These are phyloP conservation scores for Oreochromis niloticus DNA, from an alignment of 2,113 vertebrate genomes.

Conservation along the genomic window DNA sequence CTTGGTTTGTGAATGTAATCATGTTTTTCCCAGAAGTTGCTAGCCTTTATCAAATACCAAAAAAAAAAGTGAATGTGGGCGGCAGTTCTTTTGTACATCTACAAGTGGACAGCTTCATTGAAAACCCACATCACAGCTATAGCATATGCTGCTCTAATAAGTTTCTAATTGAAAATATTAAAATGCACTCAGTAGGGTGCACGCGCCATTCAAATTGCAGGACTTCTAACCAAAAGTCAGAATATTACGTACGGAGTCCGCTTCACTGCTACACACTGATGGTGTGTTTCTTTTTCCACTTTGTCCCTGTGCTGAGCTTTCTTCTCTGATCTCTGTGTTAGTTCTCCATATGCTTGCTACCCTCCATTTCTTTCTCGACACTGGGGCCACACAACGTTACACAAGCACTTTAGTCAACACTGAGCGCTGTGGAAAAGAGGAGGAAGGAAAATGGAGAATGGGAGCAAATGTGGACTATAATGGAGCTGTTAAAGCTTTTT, in stretches of 20 bases:
- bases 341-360: neutral
- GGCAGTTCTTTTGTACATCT: neutral
- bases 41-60: neutral
- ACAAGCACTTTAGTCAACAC: neutral
- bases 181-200: neutral
- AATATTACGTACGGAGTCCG: neutral
- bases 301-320: neutral
- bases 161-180: neutral
- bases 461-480: neutral
- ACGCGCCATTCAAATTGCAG: neutral
- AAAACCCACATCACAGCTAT: neutral
- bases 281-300: neutral
- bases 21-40: neutral
- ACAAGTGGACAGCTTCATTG: neutral
- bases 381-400: neutral
- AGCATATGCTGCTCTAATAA: neutral
- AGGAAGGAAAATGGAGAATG: neutral
- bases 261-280: neutral
- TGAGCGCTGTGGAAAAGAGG: neutral
- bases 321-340: neutral
- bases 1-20: neutral
- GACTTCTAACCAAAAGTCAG: neutral
- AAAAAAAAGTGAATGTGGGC: neutral
- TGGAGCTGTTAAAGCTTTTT: slow-evolving; percentile 20
- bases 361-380: neutral